phyloP scores from a whole-genome alignment of 2,888 invertebrate genomes.

The Polyommatus icarus region DNA sequence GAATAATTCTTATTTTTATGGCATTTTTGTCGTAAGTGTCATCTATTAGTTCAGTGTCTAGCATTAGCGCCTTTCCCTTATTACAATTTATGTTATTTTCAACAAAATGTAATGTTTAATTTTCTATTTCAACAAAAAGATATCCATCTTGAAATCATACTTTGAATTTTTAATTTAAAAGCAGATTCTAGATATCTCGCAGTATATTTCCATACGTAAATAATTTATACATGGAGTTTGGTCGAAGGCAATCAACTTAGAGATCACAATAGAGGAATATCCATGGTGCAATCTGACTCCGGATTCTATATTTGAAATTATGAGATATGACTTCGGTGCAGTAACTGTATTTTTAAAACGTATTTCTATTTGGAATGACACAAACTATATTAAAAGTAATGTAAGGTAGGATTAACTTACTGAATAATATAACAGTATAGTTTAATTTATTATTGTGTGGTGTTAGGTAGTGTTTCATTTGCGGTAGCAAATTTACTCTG shows the following conservation, averaged over 20 bases:
- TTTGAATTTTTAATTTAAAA: background rate
- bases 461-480: no score
- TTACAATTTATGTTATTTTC: background rate
- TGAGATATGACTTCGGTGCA: background rate
- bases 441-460: no score
- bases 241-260: constrained; percentile 22
- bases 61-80: no score
- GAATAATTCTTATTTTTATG: no score
- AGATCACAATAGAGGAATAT: constrained; percentile 13
- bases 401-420: no score
- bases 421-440: no score
- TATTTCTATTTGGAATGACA: no score
- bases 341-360: no score
- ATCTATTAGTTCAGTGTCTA: no score
- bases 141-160: background rate
- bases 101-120: background rate
- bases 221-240: constrained; percentile 24
- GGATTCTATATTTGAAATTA: background rate
- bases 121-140: background rate
- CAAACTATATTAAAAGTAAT: no score
- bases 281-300: background rate
- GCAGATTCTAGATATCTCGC: background rate
- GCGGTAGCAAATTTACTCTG: no score
- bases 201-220: constrained; percentile 12
- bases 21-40: no score